Percentiles rank a stretch among this genome's conserved stretches.
Conservation (phyloP, 2,797 vertebrate genomes). For the Danio jaintianensis region DNA sequence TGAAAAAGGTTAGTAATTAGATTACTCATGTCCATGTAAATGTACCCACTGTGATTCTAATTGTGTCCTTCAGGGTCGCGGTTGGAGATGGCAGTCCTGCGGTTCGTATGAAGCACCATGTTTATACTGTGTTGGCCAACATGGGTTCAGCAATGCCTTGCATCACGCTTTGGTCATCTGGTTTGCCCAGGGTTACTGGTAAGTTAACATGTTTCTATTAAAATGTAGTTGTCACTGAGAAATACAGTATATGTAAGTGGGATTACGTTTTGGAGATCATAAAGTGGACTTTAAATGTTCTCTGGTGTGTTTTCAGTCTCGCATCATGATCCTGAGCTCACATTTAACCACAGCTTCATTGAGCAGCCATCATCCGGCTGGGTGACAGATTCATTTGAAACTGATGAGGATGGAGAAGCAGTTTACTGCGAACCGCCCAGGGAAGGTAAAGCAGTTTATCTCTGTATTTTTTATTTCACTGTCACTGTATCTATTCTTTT, state of each 20-base stretch:
- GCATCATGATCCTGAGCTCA: constrained; percentile 92
- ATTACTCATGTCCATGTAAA: no score
- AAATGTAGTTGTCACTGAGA: background rate
- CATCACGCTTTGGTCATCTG: constrained; percentile 83
- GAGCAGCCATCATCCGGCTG: constrained; percentile 91
- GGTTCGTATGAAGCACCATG: constrained; percentile 90
- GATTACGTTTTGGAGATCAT: background rate
- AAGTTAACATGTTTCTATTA: constrained; percentile 35
- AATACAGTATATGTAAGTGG: background rate
- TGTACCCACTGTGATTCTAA: no score
- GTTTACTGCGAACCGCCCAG: constrained; percentile 89
- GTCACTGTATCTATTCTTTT: background rate
- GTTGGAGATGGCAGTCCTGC: constrained; percentile 74
- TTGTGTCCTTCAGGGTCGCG: constrained; percentile 69
- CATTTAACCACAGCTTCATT: constrained; percentile 98
- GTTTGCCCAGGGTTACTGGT: constrained; percentile 95
- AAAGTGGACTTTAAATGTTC: constrained; percentile 9
- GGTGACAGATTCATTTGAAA: constrained; percentile 90
- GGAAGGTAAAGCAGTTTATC: constrained; percentile 77
- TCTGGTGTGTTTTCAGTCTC: constrained; percentile 80
- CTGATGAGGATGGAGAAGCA: constrained; percentile 84
- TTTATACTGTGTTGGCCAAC: constrained; percentile 86
- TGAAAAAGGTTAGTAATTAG: no score
- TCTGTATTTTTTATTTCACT: background rate
- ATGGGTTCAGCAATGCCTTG: constrained; percentile 85